These are phyloP conservation scores for Alces alces DNA, from an alignment of 2,113 vertebrate species.

Conservation along the genomic window DNA sequence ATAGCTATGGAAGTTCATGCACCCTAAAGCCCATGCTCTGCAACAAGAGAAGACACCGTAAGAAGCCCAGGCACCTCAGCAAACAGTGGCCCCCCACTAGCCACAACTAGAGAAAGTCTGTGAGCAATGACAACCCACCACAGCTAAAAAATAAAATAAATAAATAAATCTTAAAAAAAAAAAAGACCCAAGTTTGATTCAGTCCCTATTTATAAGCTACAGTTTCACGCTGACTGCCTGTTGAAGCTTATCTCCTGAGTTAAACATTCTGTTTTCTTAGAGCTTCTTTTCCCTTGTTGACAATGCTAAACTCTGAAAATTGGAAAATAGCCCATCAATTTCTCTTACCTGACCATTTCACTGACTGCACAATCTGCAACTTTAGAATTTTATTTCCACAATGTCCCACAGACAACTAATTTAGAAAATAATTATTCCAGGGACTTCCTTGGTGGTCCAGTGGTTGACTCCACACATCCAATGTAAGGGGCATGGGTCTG, in stretches of 20 bases:
- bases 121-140: not conserved
- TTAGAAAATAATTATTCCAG: not conserved
- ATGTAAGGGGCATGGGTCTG: not conserved
- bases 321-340: not conserved
- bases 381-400: conserved; percentile 28
- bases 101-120: not conserved
- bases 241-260: not conserved
- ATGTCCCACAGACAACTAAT: not conserved
- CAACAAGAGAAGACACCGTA: not conserved
- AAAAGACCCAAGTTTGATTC: not conserved
- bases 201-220: not conserved
- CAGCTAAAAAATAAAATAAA: not conserved
- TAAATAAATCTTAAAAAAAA: not conserved
- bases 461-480: not conserved
- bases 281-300: conserved; percentile 16
- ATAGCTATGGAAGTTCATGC: not conserved
- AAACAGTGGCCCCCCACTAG: not conserved
- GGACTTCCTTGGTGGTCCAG: not conserved
- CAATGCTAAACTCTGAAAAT: conserved; percentile 4
- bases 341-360: not conserved
- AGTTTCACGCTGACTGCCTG: not conserved
- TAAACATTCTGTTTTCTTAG: conserved; percentile 14
- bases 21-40: not conserved
- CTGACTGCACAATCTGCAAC: not conserved
- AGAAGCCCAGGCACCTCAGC: not conserved